Base-by-base conservation (phyloP, 2,113 vertebrate species). In the Menura novaehollandiae region DNA sequence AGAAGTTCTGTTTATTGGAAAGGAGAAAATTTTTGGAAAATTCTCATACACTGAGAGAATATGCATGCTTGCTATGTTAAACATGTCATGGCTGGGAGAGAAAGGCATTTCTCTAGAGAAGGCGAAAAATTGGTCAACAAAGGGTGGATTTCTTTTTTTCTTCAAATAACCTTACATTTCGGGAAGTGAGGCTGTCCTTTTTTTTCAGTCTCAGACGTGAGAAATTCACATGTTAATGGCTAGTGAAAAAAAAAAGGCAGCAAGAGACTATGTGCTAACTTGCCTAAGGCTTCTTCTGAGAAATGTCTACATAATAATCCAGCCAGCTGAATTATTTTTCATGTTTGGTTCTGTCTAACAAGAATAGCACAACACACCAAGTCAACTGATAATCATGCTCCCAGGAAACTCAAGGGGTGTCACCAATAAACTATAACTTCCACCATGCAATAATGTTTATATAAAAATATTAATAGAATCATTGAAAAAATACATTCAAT, bases 291-390 rank as follows among this genome's bases (percentile, higher is more conserved):
- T 92, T 51, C 1, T 76, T 94, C 89, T 53, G 52, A 95, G 85
- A 58, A 52, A 24, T 8, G 44, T 59, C 89, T 95, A 88, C 58
- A 95, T 88, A 92, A 94, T 68, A 96, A 94, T 85, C 68, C 88
- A 97, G 89, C 76, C 59, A 93, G 69, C 4, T 94, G 91, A 97
- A 90, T 89, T 94, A 68, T 87, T 91, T 94, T 83, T 85, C 37
- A 71, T 79, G 67, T 77, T 77, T 82, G 67, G 81, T 52, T 95
- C 85, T 82, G 22, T 88, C 56, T 84, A 84, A 84, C 53, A 78
- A 69, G 75, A 95, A 75, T 2, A 86, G 46, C 53, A 56, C 66
- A 94, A 87, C 43, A 68, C 56, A 92, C 15, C 28, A 63, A 76
- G 69, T 47, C 73, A 93, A 76, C 46, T 53, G 77, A 77, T 85